Evolutionary conservation across 2,113 vertebrate genomes (phyloP).

Genomic region (Eurystomus gularis): DNA sequence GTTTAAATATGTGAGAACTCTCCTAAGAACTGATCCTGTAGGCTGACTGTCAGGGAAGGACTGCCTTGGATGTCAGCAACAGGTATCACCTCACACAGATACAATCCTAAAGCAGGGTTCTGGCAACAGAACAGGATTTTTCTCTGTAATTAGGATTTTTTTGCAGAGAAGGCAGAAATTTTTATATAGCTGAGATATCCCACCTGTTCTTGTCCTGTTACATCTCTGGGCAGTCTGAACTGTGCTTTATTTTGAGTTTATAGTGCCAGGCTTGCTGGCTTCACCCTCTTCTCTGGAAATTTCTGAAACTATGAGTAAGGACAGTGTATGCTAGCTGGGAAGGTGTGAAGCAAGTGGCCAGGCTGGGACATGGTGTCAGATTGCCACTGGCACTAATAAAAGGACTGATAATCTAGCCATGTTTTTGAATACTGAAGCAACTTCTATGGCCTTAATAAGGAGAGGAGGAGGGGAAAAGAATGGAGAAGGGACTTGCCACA

Average conservation of each 20-base stretch:
- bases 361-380: background rate
- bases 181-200: background rate
- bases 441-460: background rate
- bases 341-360: constrained; percentile 39
- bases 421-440: background rate
- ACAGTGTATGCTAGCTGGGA: background rate
- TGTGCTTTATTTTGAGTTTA: background rate
- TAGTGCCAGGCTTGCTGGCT: background rate
- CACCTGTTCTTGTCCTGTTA: background rate
- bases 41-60: background rate
- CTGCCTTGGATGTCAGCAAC: background rate
- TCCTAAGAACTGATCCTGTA: background rate
- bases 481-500: background rate
- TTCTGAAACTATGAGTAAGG: background rate
- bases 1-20: background rate
- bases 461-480: background rate
- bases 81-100: background rate
- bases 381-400: constrained; percentile 31
- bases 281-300: background rate
- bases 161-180: background rate
- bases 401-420: constrained; percentile 7
- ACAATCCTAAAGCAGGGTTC: background rate
- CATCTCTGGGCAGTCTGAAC: background rate
- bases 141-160: background rate
- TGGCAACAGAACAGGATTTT: background rate